A percentile compares a stretch with the other conserved stretches of the same genome.
Evolutionary conservation across 1,140 invertebrate species (phyloP).

Genomic region (Atopsyche davidsoni): DNA sequence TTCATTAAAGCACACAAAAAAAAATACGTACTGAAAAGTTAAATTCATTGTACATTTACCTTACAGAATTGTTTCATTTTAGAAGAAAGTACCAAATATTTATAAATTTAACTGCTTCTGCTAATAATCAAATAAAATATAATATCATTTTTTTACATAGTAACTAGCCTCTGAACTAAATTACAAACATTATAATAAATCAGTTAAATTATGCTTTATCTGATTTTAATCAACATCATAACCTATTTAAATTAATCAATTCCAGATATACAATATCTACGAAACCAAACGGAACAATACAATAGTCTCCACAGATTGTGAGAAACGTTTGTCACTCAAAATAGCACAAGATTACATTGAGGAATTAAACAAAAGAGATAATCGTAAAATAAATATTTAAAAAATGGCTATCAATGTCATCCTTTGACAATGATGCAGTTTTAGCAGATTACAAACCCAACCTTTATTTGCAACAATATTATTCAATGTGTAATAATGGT

Average conservation of each 20-base stretch:
- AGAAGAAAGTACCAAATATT: neutral
- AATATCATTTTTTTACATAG: neutral
- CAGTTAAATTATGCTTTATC: too few species aligned
- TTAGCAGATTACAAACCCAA: neutral
- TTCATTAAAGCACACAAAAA: too few species aligned
- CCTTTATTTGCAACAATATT: neutral
- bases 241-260: too few species aligned
- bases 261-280: too few species aligned
- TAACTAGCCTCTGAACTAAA: neutral
- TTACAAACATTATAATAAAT: too few species aligned
- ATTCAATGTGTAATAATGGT: constrained; percentile 42
- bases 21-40: neutral
- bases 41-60: neutral
- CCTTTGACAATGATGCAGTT: neutral
- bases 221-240: too few species aligned
- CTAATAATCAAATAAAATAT: neutral
- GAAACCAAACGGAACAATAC: too few species aligned
- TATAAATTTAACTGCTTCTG: too few species aligned
- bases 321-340: neutral
- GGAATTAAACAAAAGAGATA: neutral
- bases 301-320: neutral
- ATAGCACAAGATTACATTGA: neutral
- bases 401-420: neutral
- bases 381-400: neutral
- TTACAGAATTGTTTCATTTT: neutral